Percentiles rank a stretch among this genome's conserved stretches.
phyloP scores from a whole-genome alignment of 2,888 invertebrate genomes.

The Lampropteryx suffumata region DNA sequence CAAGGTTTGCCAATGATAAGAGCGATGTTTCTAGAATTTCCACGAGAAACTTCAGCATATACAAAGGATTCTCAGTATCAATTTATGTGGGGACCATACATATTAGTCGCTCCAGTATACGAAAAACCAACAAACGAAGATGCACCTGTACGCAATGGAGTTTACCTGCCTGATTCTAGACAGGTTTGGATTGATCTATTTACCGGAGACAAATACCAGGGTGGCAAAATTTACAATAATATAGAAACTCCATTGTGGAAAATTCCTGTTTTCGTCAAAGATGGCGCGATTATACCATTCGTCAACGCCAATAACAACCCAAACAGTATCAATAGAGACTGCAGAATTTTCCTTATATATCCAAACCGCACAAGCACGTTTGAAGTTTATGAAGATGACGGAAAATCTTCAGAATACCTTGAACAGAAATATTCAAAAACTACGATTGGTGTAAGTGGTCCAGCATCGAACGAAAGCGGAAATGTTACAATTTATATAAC shows the following conservation, averaged over 20 bases:
- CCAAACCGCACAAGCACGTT: slow-evolving; percentile 56
- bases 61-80: slow-evolving; percentile 72
- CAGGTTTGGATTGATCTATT: slow-evolving; percentile 72
- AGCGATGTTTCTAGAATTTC: slow-evolving; percentile 73
- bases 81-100: slow-evolving; percentile 74
- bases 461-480: slow-evolving; percentile 47
- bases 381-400: slow-evolving; percentile 71
- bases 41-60: slow-evolving; percentile 52
- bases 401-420: slow-evolving; percentile 59
- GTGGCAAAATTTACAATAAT: slow-evolving; percentile 67
- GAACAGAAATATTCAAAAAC: slow-evolving; percentile 54
- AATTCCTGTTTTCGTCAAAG: slow-evolving; percentile 69
- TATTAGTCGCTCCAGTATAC: slow-evolving; percentile 71
- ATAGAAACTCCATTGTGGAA: slow-evolving; percentile 66
- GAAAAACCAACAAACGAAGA: slow-evolving; percentile 37
- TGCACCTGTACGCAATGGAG: slow-evolving; percentile 51
- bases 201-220: slow-evolving; percentile 68
- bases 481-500: slow-evolving; percentile 55
- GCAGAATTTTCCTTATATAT: slow-evolving; percentile 61
- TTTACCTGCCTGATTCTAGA: slow-evolving; percentile 61
- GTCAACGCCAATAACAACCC: slow-evolving; percentile 68
- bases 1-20: slow-evolving; percentile 68
- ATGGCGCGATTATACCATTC: slow-evolving; percentile 72
- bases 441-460: slow-evolving; percentile 48
- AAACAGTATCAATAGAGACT: slow-evolving; percentile 56